phyloP scores from a whole-genome alignment of 2,113 vertebrate genomes.

The Dromaius novaehollandiae region DNA sequence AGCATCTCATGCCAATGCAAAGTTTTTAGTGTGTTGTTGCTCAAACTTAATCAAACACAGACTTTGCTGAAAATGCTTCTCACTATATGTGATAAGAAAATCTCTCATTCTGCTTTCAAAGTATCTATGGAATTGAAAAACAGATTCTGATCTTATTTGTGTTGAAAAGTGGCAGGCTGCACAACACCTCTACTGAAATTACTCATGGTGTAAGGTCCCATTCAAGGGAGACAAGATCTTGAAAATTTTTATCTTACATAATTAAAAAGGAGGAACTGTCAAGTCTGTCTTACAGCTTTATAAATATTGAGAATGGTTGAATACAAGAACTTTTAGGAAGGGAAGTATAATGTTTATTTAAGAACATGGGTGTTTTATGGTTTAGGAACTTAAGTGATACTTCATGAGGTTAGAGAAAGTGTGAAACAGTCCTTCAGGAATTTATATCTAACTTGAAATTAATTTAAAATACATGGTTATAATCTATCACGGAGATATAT shows the following conservation, averaged over 20 bases:
- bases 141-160: not conserved
- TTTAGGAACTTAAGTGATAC: not conserved
- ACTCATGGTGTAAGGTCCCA: not conserved
- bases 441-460: not conserved
- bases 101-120: not conserved
- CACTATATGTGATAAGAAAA: not conserved
- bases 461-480: not conserved
- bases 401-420: not conserved
- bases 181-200: not conserved
- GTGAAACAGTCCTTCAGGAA: not conserved
- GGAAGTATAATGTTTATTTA: not conserved
- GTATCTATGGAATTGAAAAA: not conserved
- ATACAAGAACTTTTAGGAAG: not conserved
- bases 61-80: not conserved
- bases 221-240: not conserved
- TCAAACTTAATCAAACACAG: constrained; percentile 10
- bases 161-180: not conserved
- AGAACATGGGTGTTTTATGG: not conserved
- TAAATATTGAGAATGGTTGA: not conserved
- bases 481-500: not conserved
- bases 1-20: not conserved
- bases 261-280: not conserved
- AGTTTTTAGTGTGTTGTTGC: not conserved
- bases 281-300: not conserved
- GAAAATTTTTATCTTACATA: not conserved